Evolutionary conservation across 1,140 invertebrate species (phyloP).

Genomic region (Diachasmimorpha longicaudata): DNA sequence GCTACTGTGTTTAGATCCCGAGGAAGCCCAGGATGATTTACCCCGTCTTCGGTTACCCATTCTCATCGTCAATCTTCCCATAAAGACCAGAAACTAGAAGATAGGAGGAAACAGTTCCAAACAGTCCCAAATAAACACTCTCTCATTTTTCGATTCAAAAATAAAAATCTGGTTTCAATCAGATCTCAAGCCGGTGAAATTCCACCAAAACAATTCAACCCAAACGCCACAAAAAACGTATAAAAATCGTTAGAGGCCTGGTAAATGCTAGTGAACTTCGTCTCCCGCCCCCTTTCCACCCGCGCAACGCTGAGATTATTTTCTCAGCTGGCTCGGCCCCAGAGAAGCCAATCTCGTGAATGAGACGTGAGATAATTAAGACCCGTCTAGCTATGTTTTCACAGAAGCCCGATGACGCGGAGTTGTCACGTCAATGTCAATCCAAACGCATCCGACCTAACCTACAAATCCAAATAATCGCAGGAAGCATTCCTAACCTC

Average conservation of each 20-base stretch:
- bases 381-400: conserved; percentile 36
- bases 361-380: conserved; percentile 44
- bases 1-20: not conserved
- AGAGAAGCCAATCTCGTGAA: conserved; percentile 29
- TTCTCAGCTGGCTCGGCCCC: conserved; percentile 42
- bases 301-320: conserved; percentile 37
- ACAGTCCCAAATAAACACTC: not conserved
- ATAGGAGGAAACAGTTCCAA: not conserved
- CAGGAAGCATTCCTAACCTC: not conserved
- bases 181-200: not conserved
- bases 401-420: conserved; percentile 42
- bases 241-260: not conserved
- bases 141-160: not conserved
- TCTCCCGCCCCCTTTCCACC: too few species aligned
- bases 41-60: conserved; percentile 51
- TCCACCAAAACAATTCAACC: not conserved
- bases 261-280: not conserved
- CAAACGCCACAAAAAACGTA: not conserved
- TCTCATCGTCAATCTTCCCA: conserved; percentile 29
- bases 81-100: not conserved
- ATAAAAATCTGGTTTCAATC: not conserved
- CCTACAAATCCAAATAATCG: not conserved
- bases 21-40: conserved; percentile 44
- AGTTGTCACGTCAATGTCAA: conserved; percentile 7
- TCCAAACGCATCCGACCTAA: not conserved